Evolutionary conservation across 2,797 vertebrate species (phyloP).

Genomic region (Jordanella pulchra): DNA sequence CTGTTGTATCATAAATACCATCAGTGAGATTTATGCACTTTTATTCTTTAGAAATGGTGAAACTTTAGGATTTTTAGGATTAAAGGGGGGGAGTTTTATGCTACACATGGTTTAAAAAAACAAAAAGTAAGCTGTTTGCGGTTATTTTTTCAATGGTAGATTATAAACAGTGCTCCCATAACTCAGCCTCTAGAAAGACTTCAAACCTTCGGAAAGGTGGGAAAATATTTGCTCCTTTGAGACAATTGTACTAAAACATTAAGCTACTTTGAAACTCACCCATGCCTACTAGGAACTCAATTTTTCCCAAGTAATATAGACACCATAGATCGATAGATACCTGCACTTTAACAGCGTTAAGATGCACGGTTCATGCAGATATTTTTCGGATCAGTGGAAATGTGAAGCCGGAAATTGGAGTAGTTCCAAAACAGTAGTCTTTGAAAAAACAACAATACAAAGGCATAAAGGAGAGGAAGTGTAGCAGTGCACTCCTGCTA

Average conservation of each 20-base stretch:
- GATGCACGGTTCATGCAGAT: constrained; percentile 14
- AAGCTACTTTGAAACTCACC: neutral
- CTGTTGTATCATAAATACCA: too few species aligned
- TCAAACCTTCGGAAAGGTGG: neutral
- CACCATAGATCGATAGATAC: constrained; percentile 11
- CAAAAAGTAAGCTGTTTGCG: neutral
- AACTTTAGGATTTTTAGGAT: neutral
- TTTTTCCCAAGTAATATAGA: constrained; percentile 19
- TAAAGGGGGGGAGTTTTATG: neutral
- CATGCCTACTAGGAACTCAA: neutral
- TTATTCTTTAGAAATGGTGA: neutral
- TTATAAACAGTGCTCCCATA: neutral
- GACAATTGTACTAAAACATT: neutral
- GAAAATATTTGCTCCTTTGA: neutral
- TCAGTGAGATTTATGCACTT: neutral
- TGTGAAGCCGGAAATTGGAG: constrained; percentile 64
- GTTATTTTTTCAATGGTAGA: neutral
- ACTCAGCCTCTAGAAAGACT: neutral
- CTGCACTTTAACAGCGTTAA: constrained; percentile 24
- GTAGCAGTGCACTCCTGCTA: constrained; percentile 11
- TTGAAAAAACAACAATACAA: constrained; percentile 63
- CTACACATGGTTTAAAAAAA: neutral
- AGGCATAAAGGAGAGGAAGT: constrained; percentile 48
- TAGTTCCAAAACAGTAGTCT: constrained; percentile 60
- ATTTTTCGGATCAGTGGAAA: constrained; percentile 50